Conservation (phyloP, 2,797 vertebrate genomes). For the Pelodytes ibericus region DNA sequence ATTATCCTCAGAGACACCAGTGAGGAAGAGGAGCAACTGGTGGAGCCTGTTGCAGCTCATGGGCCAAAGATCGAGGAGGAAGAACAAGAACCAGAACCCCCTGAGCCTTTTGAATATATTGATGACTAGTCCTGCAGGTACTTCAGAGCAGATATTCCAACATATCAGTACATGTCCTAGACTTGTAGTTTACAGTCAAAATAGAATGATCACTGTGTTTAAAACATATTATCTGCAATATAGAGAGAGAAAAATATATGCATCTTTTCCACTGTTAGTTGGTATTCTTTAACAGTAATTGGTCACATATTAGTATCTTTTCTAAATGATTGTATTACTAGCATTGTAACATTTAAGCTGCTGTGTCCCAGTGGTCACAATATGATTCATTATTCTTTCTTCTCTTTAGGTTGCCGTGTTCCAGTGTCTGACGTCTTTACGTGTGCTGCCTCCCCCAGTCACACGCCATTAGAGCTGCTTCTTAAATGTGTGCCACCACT, state of each 20-base stretch:
- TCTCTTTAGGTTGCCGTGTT: conserved; percentile 18
- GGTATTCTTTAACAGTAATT: too few species aligned
- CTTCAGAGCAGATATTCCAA: not conserved
- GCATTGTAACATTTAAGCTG: too few species aligned
- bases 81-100: conserved; percentile 95
- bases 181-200: too few species aligned
- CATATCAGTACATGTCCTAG: not conserved
- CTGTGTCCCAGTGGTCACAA: too few species aligned
- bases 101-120: conserved; percentile 96
- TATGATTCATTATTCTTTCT: too few species aligned
- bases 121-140: conserved; percentile 81
- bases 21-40: conserved; percentile 93
- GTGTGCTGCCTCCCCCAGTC: not conserved
- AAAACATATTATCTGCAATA: too few species aligned
- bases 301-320: too few species aligned
- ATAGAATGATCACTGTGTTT: too few species aligned
- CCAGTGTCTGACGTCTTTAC: conserved; percentile 16
- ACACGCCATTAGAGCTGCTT: conserved; percentile 15
- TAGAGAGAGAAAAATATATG: too few species aligned
- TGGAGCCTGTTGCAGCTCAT: conserved; percentile 94
- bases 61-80: conserved; percentile 98
- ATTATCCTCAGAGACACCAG: conserved; percentile 97
- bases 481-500: conserved; percentile 27
- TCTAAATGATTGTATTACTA: too few species aligned
- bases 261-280: too few species aligned